Base-by-base conservation (phyloP, 1,140 invertebrate genomes). In the Paracyclopina nana region DNA sequence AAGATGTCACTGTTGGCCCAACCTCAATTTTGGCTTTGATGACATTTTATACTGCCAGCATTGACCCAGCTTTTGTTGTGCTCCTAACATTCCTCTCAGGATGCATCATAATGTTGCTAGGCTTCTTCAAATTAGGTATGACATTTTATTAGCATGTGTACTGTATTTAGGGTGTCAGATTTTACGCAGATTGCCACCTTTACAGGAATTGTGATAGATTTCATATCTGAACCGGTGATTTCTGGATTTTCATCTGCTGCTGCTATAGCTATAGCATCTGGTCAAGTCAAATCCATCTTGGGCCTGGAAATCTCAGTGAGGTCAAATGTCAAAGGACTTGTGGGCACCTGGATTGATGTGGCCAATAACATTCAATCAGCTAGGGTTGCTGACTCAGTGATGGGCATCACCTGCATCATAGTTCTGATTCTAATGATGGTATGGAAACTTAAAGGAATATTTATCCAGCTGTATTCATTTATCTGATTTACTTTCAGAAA, bases 151-250 rank as follows among this genome's bases (percentile, higher is more conserved):
- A n/a, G n/a, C n/a, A n/a, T n/a, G n/a, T n/a, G n/a, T n/a, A n/a
- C n/a, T 16, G 49, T 53, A n/a, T n/a, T n/a, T n/a, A n/a, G n/a
- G n/a, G n/a, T 31, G 29, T 9, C 14, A 31, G 14, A n/a, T n/a
- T n/a, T n/a, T n/a, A n/a, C n/a, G n/a, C n/a, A n/a, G n/a, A n/a
- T n/a, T n/a, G n/a, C n/a, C n/a, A n/a, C n/a, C n/a, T n/a, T 31
- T 61, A 6, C 66, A 90, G 86, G 88, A 57, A 86, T 94, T 54
- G 68, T 94, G 16, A 80, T 94, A 43, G 85, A 90, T 64, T 95
- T 91, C 62, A 92, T 95, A 60, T 90, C 87, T 0, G 75, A 82
- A 40, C 85, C 88, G 3, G 83, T 87, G 1, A 81, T 85, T 25
- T 78, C 75, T 46, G 82, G 82, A 1, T 88, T 88, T 59, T 87